A percentile compares a stretch with the other conserved stretches of the same genome.
Evolutionary conservation across 2,888 invertebrate species (phyloP).

Genomic region (Cepaea hortensis): DNA sequence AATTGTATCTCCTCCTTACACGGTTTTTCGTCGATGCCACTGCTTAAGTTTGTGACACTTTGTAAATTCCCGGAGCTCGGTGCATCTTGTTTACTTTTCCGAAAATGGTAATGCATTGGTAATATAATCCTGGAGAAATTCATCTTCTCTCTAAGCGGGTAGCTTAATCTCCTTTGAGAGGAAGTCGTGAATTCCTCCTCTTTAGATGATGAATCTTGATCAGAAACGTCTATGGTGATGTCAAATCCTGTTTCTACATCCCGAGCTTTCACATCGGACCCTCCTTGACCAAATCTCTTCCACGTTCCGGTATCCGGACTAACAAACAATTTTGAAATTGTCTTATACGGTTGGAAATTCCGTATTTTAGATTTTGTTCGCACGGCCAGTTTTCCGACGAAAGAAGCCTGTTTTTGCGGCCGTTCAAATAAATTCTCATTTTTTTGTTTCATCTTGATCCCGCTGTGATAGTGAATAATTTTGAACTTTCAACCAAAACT

Average conservation of each 20-base stretch:
- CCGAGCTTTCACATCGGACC: not conserved
- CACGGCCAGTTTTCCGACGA: not conserved
- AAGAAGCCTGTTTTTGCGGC: not conserved
- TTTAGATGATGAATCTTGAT: not conserved
- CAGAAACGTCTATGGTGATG: too few relatives aligned
- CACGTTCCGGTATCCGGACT: not conserved
- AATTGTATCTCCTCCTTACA: too few relatives aligned
- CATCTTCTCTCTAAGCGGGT: not conserved
- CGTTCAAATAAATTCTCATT: not conserved
- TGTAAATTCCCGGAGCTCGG: too few relatives aligned
- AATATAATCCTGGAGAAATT: not conserved
- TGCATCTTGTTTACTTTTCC: too few relatives aligned
- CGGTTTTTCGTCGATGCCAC: too few relatives aligned
- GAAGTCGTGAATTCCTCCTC: too few relatives aligned
- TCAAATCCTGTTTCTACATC: not conserved
- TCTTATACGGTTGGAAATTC: not conserved
- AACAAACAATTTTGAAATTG: slow-evolving; percentile 1
- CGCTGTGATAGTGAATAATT: too few relatives aligned
- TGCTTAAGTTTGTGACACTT: too few relatives aligned
- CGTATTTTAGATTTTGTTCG: not conserved
- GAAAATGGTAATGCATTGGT: not conserved
- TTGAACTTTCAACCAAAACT: too few relatives aligned
- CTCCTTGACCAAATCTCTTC: not conserved
- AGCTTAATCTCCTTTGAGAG: not conserved
- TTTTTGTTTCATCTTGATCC: not conserved